Percentiles rank a stretch among this genome's conserved stretches.
Conservation (phyloP, 2,113 vertebrate genomes). For the Willisornis vidua region DNA sequence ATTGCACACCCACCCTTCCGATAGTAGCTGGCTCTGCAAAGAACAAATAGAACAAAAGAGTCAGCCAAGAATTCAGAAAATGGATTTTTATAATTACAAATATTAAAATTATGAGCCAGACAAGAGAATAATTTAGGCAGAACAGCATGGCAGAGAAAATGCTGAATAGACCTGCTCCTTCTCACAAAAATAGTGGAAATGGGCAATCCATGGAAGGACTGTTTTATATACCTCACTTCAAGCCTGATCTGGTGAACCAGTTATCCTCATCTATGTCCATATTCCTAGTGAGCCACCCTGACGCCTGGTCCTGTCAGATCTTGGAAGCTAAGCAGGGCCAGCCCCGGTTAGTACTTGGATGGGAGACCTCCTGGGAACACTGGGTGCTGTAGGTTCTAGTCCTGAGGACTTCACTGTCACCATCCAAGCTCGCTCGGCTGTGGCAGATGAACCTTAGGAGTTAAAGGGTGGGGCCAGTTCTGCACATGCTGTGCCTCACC, state of each 20-base stretch:
- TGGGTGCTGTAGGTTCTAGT: too few species aligned
- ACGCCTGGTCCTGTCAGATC: too few species aligned
- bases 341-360: too few species aligned
- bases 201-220: not conserved
- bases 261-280: not conserved
- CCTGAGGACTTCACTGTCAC: too few species aligned
- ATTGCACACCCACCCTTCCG: constrained; percentile 97
- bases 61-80: not conserved
- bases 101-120: not conserved
- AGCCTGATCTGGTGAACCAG: not conserved
- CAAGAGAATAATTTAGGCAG: not conserved
- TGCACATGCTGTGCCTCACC: too few species aligned
- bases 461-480: too few species aligned
- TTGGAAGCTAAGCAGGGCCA: too few species aligned
- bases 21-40: constrained; percentile 94
- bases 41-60: not conserved
- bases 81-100: not conserved
- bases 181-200: not conserved
- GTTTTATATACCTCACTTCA: not conserved
- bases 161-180: not conserved
- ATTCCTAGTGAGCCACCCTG: not conserved
- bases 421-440: too few species aligned
- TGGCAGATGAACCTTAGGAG: too few species aligned
- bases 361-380: too few species aligned
- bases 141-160: not conserved